Evolutionary conservation across 1,140 invertebrate genomes (phyloP).

Genomic region (Papilio polytes): DNA sequence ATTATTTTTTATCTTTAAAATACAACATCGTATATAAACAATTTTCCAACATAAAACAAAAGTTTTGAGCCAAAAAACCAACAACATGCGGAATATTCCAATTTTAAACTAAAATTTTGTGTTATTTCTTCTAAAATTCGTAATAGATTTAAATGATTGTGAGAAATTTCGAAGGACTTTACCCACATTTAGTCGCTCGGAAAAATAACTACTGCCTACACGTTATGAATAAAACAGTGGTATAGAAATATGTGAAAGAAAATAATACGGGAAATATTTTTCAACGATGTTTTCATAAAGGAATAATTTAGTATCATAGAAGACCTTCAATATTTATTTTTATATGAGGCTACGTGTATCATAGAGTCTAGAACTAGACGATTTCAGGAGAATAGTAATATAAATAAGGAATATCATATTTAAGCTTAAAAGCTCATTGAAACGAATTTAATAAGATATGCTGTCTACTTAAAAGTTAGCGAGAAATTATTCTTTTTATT

Average conservation of each 20-base stretch:
- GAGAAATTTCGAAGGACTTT: background rate
- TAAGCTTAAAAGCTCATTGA: too few species aligned
- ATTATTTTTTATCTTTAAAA: background rate
- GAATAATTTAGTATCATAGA: background rate
- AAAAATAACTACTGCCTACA: constrained; percentile 21
- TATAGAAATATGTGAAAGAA: constrained; percentile 5
- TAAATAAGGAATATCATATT: background rate
- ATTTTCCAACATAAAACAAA: background rate
- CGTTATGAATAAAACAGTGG: constrained; percentile 23
- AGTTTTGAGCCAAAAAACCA: background rate
- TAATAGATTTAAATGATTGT: constrained; percentile 7
- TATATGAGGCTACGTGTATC: too few species aligned
- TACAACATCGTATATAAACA: background rate
- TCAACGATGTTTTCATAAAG: background rate
- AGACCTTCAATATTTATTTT: background rate
- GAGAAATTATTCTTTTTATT: too few species aligned
- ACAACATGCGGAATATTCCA: background rate
- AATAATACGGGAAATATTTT: background rate
- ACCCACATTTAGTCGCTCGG: background rate
- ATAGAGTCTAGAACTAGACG: too few species aligned
- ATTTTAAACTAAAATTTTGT: background rate
- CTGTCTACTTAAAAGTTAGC: too few species aligned
- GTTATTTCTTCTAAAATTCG: background rate
- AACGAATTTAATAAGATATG: too few species aligned
- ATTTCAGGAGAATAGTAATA: background rate